Base-by-base conservation (phyloP, 2,888 invertebrate genomes). In the Monopis laevigella region DNA sequence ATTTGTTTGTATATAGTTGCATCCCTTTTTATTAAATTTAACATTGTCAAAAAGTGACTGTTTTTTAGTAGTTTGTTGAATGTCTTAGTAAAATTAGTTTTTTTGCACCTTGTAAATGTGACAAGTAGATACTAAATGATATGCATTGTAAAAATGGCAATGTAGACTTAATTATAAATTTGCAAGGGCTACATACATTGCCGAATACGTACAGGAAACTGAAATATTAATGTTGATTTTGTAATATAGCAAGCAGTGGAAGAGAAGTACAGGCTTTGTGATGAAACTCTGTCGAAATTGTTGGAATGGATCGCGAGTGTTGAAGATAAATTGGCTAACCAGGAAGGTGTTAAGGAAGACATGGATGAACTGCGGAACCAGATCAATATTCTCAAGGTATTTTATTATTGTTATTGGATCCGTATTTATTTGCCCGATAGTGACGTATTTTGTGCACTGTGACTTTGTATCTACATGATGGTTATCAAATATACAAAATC, bases 261-360 rank as follows among this genome's bases (percentile, higher is more conserved):
- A 78, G 96, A 96, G 70, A 94, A 94, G 73, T 96, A 94, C 84
- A 90, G 91, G 64, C 83, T 92, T 56, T 95, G 94, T 73, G 93
- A 93, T 69, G 93, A 94, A 66, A 90, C 89, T 29, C 83, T 95
- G 45, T 87, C 88, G 47, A 92, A 92, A 63, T 83, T 96, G 44
- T 82, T 94, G 53, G 89, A 91, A 68, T 96, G 95, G 95, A 89
- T 96, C 52, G 85, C 86, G 16, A 89, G 90, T 45, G 83, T 95
- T 6, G 96, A 96, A 71, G 88, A 90, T 49, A 86, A 89, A 55
- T 83, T 96, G 51, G 90, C 94, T 32, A 87, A 88, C 49, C 92
- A 94, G 60, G 93, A 93, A 54, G 88, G 92, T 10, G 90, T 93
- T 29, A 90, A 89, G 54, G 96, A 96, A 67, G 89, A 91, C 51